Evolutionary conservation across 1,140 invertebrate species (phyloP).

Genomic region (Drosophila athabasca): DNA sequence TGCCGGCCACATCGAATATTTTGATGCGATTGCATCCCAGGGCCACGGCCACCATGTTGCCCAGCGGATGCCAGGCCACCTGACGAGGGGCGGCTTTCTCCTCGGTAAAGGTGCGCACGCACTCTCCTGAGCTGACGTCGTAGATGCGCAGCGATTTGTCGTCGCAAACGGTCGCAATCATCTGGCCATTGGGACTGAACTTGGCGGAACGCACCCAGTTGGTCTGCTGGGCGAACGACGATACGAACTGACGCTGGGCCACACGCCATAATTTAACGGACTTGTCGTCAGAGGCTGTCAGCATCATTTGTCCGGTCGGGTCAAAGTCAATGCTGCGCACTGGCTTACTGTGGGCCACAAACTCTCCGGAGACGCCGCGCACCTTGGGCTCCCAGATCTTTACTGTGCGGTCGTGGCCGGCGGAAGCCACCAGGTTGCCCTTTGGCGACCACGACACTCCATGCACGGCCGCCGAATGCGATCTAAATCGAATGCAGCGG

Average conservation of each 20-base stretch:
- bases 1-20: conserved; percentile 92
- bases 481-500: conserved; percentile 88
- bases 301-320: conserved; percentile 88
- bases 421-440: conserved; percentile 92
- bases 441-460: conserved; percentile 91
- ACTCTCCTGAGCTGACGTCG: conserved; percentile 88
- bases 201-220: conserved; percentile 89
- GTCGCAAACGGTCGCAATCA: conserved; percentile 84
- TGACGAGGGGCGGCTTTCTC: conserved; percentile 86
- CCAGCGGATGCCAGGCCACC: conserved; percentile 92
- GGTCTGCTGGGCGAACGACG: conserved; percentile 91
- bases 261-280: conserved; percentile 90
- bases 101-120: conserved; percentile 91
- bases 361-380: conserved; percentile 89
- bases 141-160: conserved; percentile 93
- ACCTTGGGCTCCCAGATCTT: conserved; percentile 93
- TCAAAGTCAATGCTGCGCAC: conserved; percentile 93
- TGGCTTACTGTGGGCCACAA: conserved; percentile 90
- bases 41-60: conserved; percentile 90
- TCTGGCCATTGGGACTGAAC: too few species aligned
- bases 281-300: conserved; percentile 95
- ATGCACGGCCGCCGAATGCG: conserved; percentile 87
- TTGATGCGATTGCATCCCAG: conserved; percentile 90
- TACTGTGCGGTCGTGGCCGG: conserved; percentile 92
- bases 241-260: conserved; percentile 89